A percentile compares a stretch with the other conserved stretches of the same genome.
These are phyloP conservation scores for Dromaius novaehollandiae DNA, from an alignment of 2,113 vertebrate genomes.

Conservation along the genomic window DNA sequence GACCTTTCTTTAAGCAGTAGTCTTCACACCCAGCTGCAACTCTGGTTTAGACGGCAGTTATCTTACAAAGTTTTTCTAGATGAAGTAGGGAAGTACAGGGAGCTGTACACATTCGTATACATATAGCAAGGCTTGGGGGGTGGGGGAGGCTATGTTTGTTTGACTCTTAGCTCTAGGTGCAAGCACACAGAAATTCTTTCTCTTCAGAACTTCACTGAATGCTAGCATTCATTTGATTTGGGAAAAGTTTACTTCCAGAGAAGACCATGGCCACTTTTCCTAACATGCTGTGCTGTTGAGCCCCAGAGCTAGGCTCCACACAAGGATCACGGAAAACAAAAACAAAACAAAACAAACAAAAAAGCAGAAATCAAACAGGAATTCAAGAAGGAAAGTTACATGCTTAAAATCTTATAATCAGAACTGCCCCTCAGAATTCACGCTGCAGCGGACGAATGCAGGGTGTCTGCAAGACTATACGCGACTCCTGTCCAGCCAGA, in stretches of 20 bases:
- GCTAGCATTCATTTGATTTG: not conserved
- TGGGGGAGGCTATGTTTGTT: not conserved
- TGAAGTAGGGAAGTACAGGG: not conserved
- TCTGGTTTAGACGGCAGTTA: not conserved
- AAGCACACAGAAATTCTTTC: not conserved
- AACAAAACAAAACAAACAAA: not conserved
- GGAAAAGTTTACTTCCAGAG: not conserved
- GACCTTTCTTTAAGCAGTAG: not conserved
- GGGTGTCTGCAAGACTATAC: not conserved
- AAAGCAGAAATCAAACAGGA: too few species aligned
- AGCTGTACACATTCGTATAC: not conserved
- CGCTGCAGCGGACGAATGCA: not conserved
- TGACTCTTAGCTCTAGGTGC: not conserved
- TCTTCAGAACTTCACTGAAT: not conserved
- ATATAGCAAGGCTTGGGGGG: accelerated
- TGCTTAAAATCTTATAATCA: not conserved
- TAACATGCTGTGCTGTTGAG: not conserved
- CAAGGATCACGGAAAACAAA: not conserved
- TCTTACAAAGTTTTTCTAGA: not conserved
- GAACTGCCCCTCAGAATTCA: not conserved
- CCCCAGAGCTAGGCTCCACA: not conserved
- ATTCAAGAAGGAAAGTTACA: not conserved
- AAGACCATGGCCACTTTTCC: not conserved
- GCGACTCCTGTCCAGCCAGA: not conserved
- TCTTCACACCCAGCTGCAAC: not conserved